These are phyloP conservation scores for Ooceraea biroi DNA, from an alignment of 1,140 invertebrate genomes.

Conservation along the genomic window DNA sequence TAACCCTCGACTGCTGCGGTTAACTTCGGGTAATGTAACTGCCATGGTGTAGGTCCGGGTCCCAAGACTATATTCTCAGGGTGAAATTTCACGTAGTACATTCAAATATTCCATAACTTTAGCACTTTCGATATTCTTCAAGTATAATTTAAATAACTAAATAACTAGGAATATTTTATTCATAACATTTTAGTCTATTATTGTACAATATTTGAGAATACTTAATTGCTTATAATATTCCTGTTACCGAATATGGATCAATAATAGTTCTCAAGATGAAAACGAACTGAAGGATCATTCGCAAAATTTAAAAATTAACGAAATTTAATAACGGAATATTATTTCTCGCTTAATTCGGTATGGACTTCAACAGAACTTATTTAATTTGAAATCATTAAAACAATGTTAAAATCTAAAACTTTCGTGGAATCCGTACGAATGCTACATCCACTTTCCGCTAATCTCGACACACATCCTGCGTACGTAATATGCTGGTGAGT, in stretches of 20 bases:
- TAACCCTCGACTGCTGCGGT: background rate
- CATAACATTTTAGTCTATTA: no score
- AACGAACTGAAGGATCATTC: no score
- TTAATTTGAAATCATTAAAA: no score
- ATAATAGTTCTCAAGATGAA: no score
- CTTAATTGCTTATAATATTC: no score
- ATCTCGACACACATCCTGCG: background rate
- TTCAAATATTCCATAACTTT: no score
- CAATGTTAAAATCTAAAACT: background rate
- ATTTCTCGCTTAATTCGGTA: background rate
- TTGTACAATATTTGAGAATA: no score
- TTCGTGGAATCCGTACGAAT: background rate
- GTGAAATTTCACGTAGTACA: background rate
- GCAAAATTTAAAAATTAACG: background rate
- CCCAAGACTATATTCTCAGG: no score
- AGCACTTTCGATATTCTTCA: no score
- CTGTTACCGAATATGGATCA: no score
- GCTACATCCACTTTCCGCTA: background rate
- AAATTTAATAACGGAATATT: conserved; percentile 1
- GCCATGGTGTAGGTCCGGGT: background rate
- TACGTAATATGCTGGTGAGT: background rate
- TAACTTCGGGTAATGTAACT: conserved; percentile 8
- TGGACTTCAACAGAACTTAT: background rate
- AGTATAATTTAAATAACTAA: no score
- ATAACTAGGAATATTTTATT: no score